A percentile compares a stretch with the other conserved stretches of the same genome.
Conservation (phyloP, 2,113 vertebrate genomes). For the Coracopsis vasa region DNA sequence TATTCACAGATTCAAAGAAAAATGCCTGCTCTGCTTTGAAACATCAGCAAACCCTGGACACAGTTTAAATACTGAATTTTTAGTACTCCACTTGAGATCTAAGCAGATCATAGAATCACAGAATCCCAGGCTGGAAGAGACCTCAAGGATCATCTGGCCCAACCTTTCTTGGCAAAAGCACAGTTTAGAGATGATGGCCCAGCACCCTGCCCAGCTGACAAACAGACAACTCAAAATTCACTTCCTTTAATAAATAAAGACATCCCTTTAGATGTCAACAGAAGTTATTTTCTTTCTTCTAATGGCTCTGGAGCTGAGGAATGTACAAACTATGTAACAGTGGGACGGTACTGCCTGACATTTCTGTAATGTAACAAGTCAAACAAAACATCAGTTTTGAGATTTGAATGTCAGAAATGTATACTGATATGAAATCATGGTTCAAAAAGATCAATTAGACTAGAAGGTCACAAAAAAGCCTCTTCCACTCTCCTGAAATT, state of each 20-base stretch:
- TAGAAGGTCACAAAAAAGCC: not conserved
- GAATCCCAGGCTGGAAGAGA: not conserved
- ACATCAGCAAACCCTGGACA: not conserved
- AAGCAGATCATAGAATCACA: rapidly evolving
- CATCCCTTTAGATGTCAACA: not conserved
- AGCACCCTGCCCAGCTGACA: not conserved
- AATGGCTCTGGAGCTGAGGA: not conserved
- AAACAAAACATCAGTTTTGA: not conserved
- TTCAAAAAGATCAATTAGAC: not conserved
- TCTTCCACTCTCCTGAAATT: not conserved
- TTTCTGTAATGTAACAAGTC: not conserved
- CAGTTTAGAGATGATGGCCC: not conserved
- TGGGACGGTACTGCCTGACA: not conserved
- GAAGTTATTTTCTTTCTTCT: not conserved
- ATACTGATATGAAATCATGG: not conserved
- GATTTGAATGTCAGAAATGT: not conserved
- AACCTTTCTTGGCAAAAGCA: not conserved
- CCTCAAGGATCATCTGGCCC: not conserved
- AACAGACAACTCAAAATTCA: not conserved
- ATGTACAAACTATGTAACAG: not conserved
- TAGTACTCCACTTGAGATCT: not conserved
- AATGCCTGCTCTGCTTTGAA: not conserved
- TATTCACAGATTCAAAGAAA: not conserved
- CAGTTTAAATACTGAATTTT: not conserved
- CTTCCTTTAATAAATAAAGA: not conserved